Percentiles rank a stretch among this genome's conserved stretches.
phyloP scores from a whole-genome alignment of 2,113 vertebrate genomes.

The Thoracochromis brauschi region DNA sequence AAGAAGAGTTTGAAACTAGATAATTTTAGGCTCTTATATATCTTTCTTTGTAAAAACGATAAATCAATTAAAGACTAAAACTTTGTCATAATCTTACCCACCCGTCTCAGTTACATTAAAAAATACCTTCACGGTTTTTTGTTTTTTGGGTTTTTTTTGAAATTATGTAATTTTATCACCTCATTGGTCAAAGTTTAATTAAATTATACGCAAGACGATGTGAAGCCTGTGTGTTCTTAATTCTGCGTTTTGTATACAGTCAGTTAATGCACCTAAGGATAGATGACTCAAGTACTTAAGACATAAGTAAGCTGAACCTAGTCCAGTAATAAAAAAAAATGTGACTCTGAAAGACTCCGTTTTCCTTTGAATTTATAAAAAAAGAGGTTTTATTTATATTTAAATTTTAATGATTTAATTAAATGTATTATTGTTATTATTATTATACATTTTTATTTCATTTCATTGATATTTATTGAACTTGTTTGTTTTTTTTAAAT shows the following conservation, averaged over 20 bases:
- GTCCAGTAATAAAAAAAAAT: background rate
- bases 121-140: background rate
- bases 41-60: background rate
- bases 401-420: background rate
- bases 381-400: background rate
- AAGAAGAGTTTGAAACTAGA: background rate
- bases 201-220: background rate
- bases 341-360: background rate
- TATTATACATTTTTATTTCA: background rate
- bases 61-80: background rate
- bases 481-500: rapidly evolving
- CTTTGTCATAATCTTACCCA: background rate
- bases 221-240: background rate
- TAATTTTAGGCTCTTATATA: background rate
- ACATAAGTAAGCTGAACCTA: background rate
- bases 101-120: background rate
- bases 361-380: background rate
- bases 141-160: rapidly evolving
- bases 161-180: background rate
- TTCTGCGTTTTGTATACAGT: background rate
- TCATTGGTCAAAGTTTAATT: background rate
- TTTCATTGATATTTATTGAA: background rate
- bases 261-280: background rate
- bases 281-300: background rate
- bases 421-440: background rate